Evolutionary conservation across 2,797 vertebrate species (phyloP), one percentile per base, ranked within the genome.

Genomic region (Bradypodion ventrale): DNA sequence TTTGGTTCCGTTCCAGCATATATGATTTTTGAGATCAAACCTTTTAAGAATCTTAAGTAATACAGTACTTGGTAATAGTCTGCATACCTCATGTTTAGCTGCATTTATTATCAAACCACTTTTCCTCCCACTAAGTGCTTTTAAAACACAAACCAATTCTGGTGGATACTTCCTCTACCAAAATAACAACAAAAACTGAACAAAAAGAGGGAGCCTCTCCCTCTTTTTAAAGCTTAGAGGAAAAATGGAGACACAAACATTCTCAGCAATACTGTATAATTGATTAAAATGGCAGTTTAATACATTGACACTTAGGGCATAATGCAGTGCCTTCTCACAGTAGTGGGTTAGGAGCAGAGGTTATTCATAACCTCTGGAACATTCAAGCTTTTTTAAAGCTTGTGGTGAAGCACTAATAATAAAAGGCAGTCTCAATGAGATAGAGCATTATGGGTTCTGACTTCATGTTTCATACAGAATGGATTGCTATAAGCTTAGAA

Each of bases 361-460:
- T 86, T 78, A 70, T 49, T 78, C 46, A 16, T 74, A 75, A 65
- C 37, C 37, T 85, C 79, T 60, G 19, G 27, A 85, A 83, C 13
- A 81, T 90, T 86, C 7, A 74, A 5, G 0, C 91, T 84, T 66
- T 79, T 83, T 10, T 81, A 62, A 69, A 86, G 68, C 37, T 90
- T 87, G 91, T 91, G 82, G 60, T 85, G 88, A 89, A 85, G 83
- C 37, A 70, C 13, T 77, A 29, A 70, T 85, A 88, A 88, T 86
- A 87, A 92, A 83, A 85, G 1, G 9, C 52, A 87, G 4, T 0
- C 83, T 78, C 87, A 89, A 83, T 83, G 40, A n/a, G 62, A 65
- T 52, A 77, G 63, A 82, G 29, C 42, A 65, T 23, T 62, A 23
- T 44, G n/a, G 52, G 7, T 1, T 86, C 82, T 85, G 16, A 52